Base-by-base conservation (phyloP, 2,888 invertebrate genomes). In the Horisme vitalbata region DNA sequence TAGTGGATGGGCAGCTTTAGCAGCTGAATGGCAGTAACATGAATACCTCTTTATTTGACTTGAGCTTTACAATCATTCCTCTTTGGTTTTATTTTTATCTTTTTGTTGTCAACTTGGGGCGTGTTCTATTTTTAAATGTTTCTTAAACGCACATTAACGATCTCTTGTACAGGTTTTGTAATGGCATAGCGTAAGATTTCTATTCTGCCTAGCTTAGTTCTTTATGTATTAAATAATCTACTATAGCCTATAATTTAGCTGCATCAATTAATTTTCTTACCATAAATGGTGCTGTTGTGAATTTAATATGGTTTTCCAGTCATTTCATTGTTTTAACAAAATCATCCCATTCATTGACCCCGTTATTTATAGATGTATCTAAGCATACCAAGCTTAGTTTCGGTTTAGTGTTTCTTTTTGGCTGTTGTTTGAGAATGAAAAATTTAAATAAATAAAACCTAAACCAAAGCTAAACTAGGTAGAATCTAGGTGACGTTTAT, bases 251-350 rank as follows among this genome's bases (percentile, higher is more conserved):
- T 57, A 30, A 44, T 52, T 56, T 54, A 49, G 54, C 55, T 55
- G 30, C 52, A 55, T 45, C 45, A 53, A 46, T 50, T 55, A 39
- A 45, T 54, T 47, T 39, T 24, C 33, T 59, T 59, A 48, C 60
- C 75, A 78, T 80, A 71, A 59, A 64, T 65, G 83, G 81, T 85
- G 83, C 83, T 84, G 75, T 73, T 57, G 63, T 73, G 75, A 27
- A 31, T 36, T 35, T 31, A 78, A 75, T 74, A 72, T 71, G 71
- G 61, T 71, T 69, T 76, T 75, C 79, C 80, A 79, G 57, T 65
- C 62, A 56, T 54, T 57, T 55, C 60, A 70, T 65, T 55, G 15
- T 28, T 59, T 55, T 61, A 48, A 41, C 18, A 30, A 31, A n/a
- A 43, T 26, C 52, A 55, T 52, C 33, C 13, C 65, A 63, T 70